Percentiles rank a stretch among this genome's conserved stretches.
Evolutionary conservation across 2,888 invertebrate genomes (phyloP).

Genomic region (Acleris literana): DNA sequence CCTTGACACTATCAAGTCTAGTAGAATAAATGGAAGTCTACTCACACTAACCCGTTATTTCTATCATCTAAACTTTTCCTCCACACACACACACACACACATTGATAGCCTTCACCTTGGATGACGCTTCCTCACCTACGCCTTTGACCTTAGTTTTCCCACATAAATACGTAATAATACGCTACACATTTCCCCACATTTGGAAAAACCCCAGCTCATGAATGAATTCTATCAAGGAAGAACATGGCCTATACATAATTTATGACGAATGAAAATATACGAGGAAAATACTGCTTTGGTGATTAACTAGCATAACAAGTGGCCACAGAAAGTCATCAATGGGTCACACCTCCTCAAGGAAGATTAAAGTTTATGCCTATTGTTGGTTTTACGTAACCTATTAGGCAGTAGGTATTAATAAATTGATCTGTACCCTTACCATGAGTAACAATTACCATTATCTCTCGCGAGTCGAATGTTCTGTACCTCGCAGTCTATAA

Average conservation of each 20-base stretch:
- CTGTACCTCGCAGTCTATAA: too few relatives aligned
- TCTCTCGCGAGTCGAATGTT: too few relatives aligned
- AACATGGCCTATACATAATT: not conserved
- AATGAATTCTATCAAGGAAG: not conserved
- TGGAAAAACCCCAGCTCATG: constrained; percentile 1
- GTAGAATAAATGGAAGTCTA: too few relatives aligned
- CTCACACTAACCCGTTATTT: too few relatives aligned
- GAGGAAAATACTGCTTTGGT: not conserved
- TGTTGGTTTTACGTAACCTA: not conserved
- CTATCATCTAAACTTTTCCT: too few relatives aligned
- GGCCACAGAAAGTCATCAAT: not conserved
- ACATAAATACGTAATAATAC: constrained; percentile 2
- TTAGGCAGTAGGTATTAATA: too few relatives aligned
- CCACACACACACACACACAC: too few relatives aligned
- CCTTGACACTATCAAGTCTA: too few relatives aligned
- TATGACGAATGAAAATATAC: not conserved
- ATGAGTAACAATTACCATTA: too few relatives aligned
- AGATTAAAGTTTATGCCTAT: not conserved
- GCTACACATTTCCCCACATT: not conserved
- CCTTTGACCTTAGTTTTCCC: not conserved
- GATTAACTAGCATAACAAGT: not conserved
- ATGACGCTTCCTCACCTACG: not conserved
- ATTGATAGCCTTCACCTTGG: not conserved
- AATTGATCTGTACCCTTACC: too few relatives aligned
- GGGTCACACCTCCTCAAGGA: not conserved